Evolutionary conservation across 2,888 invertebrate species (phyloP).

Genomic region (Chymomyza fuscimana): DNA sequence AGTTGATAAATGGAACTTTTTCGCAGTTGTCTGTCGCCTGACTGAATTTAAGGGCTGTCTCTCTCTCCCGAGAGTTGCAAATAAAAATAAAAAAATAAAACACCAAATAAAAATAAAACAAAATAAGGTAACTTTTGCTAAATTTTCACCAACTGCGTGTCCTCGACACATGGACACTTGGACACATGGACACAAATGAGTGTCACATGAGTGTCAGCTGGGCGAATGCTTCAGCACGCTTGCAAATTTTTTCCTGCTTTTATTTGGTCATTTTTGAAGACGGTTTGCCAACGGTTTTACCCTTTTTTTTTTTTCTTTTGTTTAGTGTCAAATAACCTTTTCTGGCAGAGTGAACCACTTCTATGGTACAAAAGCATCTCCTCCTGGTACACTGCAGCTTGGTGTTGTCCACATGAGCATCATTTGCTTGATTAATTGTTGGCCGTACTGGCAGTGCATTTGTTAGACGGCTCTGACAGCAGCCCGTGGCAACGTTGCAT

Average conservation of each 20-base stretch:
- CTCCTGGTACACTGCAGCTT: not conserved
- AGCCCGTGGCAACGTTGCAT: not conserved
- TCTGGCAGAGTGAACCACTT: constrained; percentile 26
- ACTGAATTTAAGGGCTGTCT: not conserved
- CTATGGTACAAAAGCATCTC: constrained; percentile 13
- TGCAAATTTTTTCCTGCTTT: not conserved
- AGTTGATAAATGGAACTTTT: constrained; percentile 62
- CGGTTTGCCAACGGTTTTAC: constrained; percentile 37
- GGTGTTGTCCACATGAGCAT: constrained; percentile 42
- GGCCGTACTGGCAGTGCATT: constrained; percentile 23
- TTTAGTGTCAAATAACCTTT: constrained; percentile 66
- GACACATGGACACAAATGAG: not conserved
- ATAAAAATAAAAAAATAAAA: constrained; percentile 2
- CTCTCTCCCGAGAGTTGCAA: not conserved
- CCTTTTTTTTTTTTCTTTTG: constrained; percentile 55
- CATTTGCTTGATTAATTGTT: constrained; percentile 67
- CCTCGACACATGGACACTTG: not conserved
- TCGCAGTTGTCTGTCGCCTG: constrained; percentile 31
- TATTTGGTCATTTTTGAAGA: constrained; percentile 7
- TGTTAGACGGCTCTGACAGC: constrained; percentile 18
- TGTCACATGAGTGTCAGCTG: constrained; percentile 25
- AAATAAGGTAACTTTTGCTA: not conserved
- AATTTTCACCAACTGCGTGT: not conserved
- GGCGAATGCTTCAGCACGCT: not conserved
- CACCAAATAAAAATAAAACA: not conserved